phyloP scores from a whole-genome alignment of 2,113 vertebrate genomes.

The Tetraodon nigroviridis region DNA sequence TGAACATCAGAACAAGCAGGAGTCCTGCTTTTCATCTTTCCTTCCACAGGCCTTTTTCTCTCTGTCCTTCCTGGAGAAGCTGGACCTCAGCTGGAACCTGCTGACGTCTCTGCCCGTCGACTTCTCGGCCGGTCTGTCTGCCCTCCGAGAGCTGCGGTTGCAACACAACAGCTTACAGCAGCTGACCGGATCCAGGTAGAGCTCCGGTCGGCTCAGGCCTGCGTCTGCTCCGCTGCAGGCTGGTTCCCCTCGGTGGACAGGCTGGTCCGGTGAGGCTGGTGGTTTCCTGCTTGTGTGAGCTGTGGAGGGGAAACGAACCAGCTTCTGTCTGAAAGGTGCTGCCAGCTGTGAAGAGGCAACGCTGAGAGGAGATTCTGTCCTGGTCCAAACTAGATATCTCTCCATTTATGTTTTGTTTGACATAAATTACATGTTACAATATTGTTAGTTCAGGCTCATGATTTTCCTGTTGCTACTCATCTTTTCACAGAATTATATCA shows the following conservation, averaged over 20 bases:
- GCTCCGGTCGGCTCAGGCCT: too few relatives aligned
- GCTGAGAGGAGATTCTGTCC: too few relatives aligned
- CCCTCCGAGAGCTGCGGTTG: conserved; percentile 64
- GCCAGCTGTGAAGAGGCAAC: too few relatives aligned
- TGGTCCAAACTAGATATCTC: too few relatives aligned
- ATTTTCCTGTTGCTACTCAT: too few relatives aligned
- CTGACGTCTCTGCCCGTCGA: conserved; percentile 56
- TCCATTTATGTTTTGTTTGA: neutral
- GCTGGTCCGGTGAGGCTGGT: too few relatives aligned
- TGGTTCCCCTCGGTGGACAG: neutral
- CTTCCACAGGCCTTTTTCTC: conserved; percentile 60
- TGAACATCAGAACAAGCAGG: neutral
- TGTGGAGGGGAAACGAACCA: neutral
- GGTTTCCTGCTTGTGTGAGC: too few relatives aligned
- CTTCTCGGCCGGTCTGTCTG: conserved; percentile 65
- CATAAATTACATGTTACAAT: too few relatives aligned
- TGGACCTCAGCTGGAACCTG: conserved; percentile 73
- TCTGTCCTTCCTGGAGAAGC: conserved; percentile 71
- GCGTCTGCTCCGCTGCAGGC: neutral
- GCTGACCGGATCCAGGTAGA: conserved; percentile 53
- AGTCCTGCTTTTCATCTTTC: neutral
- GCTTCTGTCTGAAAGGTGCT: neutral
- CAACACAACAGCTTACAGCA: conserved; percentile 63
- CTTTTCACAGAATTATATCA: too few relatives aligned
- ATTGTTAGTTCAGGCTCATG: too few relatives aligned